Evolutionary conservation across 2,113 vertebrate genomes (phyloP), one percentile per base, ranked within the genome.

Genomic region (Tragelaphus strepsiceros): DNA sequence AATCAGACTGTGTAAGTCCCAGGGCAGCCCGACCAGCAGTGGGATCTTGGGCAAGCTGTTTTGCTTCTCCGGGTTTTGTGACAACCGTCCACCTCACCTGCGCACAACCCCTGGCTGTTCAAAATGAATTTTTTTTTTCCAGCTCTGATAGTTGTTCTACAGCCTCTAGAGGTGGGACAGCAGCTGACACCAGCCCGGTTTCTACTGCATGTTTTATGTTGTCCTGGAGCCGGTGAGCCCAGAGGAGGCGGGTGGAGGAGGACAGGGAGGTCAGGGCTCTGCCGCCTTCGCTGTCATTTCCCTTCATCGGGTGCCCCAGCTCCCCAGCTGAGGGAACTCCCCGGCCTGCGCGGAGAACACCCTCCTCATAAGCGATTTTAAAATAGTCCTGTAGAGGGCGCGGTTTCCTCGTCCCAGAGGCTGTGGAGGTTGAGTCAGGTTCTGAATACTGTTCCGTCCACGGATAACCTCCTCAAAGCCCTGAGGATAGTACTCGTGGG

Each of bases 381-480:
- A 88, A 43, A 51, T 8, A 21, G 28, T 67, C 96, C 96, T 90
- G 74, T 74, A 98, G 97, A 96, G 94, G 98, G 97, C 80, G 56
- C 59, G 53, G 80, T 85, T 64, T 91, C 96, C 92, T 84, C 21
- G 17, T 92, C 21, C 59, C 62, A 39, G 80, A 53, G 26, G 49
- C 71, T 54, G 10, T 43, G 22, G 19, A 21, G 26, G 13, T 19
- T 93, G 61, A 9, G 15, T 16, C 24, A 28, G n/a, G 46, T 35
- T 64, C 82, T 30, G 46, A 83, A 53, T 6, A 21, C 32, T 78
- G 74, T 71, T 62, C 71, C 8, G 19, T 64, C 61, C 35, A 32
- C 22, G 2, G 3, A 89, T 26, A 5, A 24, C 91, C 4, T 54
- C 49, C 30, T 71, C 81, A 56, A 64, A 96, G 15, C 46, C 17